Base-by-base conservation (phyloP, 2,113 vertebrate species). In the Myotis lucifugus region DNA sequence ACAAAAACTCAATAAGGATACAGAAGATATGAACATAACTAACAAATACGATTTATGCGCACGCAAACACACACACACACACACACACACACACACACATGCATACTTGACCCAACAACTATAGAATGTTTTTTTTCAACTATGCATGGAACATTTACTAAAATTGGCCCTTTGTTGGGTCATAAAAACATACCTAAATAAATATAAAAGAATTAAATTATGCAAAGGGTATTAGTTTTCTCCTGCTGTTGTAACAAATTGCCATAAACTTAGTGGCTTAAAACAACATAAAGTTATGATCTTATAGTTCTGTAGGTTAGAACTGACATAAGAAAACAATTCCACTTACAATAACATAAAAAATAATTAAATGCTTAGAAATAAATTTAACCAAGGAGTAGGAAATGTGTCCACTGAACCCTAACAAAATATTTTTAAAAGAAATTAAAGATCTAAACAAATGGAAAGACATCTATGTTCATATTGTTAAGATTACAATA, bases 111-210 rank as follows among this genome's bases (percentile, higher is more conserved):
- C 6, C 32, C 23, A 40, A 59, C 27, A 77, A 66, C 2, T 92
- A 56, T 19, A 50, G 32, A 54, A 54, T 72, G 50, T 27, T 5
- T 50, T 59, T 88, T 64, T 64, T 77, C 42, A 79, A 34, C 9
- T 83, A 72, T 3, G 42, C 3, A 3, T 87, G 52, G 14, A 66
- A 77, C 50, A 79, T 87, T 90, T 91, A 72, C 11, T 64, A 74
- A 84, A 77, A 73, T 21, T 48, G 18, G n/a, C 34, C 14, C 32
- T 64, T 87, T 67, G 6, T 59, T 78, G 29, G 34, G 29, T 61
- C 34, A 64, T 61, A 61, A 59, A 93, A 50, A 61, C n/a, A 78
- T 66, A 78, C 74, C 32, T 87, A 48, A 96, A 78, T 25, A 91
- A 93, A 37, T 25, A 74, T 64, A 15, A 78, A 76, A 82, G 34